Evolutionary conservation across 2,113 vertebrate genomes (phyloP).

Genomic region (Syngnathus typhle): DNA sequence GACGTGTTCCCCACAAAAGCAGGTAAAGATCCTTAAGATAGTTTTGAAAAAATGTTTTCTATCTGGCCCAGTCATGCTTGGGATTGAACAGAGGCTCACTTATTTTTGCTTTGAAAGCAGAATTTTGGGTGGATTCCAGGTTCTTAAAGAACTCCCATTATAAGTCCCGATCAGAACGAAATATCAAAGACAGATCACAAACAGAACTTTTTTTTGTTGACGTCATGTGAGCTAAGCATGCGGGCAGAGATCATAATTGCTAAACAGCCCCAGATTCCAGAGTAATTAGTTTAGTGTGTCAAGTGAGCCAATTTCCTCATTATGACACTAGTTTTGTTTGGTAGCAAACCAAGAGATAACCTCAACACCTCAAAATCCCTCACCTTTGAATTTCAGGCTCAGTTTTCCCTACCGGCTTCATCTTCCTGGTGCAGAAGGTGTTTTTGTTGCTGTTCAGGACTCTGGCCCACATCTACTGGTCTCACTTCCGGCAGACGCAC

Average conservation of each 20-base stretch:
- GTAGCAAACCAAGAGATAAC: neutral
- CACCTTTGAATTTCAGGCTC: constrained; percentile 45
- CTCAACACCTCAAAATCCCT: neutral
- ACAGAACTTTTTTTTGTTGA: neutral
- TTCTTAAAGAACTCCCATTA: neutral
- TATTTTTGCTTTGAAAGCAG: neutral
- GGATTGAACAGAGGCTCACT: too few species aligned
- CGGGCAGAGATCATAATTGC: neutral
- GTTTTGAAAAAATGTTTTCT: too few species aligned
- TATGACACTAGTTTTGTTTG: neutral
- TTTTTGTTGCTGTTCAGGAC: constrained; percentile 73
- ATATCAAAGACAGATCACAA: neutral
- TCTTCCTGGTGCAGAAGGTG: constrained; percentile 75
- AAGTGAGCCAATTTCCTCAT: neutral
- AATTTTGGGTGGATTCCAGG: neutral
- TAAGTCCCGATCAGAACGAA: neutral
- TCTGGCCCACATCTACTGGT: constrained; percentile 76
- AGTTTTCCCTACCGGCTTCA: constrained; percentile 67
- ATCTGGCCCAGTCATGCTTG: too few species aligned
- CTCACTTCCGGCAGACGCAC: constrained; percentile 72
- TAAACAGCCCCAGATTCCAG: neutral
- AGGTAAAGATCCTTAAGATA: constrained; percentile 48
- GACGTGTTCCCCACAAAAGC: constrained; percentile 74
- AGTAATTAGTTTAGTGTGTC: neutral
- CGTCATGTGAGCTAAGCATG: neutral